Conservation (phyloP, 2,113 vertebrate species). For the Strix uralensis region DNA sequence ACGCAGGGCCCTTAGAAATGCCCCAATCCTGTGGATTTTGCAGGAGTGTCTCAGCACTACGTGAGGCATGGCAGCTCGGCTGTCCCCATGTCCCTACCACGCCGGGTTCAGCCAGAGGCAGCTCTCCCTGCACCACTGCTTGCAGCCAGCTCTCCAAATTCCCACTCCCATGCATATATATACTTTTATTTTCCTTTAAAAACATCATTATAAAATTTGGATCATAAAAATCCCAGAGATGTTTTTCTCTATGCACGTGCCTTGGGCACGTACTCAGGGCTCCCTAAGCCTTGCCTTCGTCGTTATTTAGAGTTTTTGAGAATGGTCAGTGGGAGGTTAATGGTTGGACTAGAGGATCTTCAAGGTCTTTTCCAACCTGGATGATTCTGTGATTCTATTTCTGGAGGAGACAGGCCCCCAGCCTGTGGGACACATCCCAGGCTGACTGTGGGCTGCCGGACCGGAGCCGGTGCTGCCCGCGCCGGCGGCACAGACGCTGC, state of each 20-base stretch:
- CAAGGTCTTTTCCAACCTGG: too few species aligned
- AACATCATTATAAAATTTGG: background rate
- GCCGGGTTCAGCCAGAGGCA: background rate
- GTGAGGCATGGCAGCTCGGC: background rate
- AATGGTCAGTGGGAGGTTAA: too few species aligned
- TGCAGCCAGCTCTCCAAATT: background rate
- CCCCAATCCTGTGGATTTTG: rapidly evolving
- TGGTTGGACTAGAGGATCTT: too few species aligned
- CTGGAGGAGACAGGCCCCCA: background rate
- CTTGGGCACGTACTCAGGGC: rapidly evolving
- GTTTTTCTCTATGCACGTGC: rapidly evolving
- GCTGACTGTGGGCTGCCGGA: rapidly evolving
- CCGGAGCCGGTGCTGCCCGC: background rate
- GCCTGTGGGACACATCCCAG: background rate
- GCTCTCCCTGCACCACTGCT: background rate
- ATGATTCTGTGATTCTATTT: background rate
- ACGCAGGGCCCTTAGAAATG: too few species aligned
- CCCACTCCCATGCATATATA: rapidly evolving
- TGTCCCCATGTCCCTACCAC: rapidly evolving
- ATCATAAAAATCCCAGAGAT: background rate
- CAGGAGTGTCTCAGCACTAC: rapidly evolving
- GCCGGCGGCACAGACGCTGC: background rate
- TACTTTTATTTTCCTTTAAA: too few species aligned
- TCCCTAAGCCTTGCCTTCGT: background rate
- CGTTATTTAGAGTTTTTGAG: background rate